Base-by-base conservation (phyloP, 2,888 invertebrate genomes). In the Lottia gigantea region DNA sequence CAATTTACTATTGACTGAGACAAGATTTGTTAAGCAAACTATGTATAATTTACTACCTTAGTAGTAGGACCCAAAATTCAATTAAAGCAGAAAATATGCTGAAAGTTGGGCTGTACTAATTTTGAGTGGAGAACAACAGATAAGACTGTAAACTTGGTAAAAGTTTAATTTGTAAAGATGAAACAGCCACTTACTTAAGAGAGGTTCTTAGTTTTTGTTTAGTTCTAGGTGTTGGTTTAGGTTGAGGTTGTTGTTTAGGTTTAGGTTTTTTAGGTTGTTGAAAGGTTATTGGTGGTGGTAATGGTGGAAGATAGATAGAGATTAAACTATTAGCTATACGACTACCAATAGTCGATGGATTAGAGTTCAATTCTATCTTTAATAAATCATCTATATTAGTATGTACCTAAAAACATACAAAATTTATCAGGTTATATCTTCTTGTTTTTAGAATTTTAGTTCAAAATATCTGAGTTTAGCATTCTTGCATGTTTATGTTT, bases 241-340 rank as follows among this genome's bases (percentile, higher is more conserved):
- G 68, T 15, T 65, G 65, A 1, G 66, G 65, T 16, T 23, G 45
- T 67, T 72, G 63, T 63, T 71, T 47, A 0, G 81, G 79, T 14
- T 84, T 82, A 15, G 83, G 83, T 1, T 84, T 83, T 6, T 85
- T 76, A 15, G 85, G 84, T 15, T 85, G 86, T 8, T 86, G 81
- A 68, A 86, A 86, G 62, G 83, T 80, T 0, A 82, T 80, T 11
- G 85, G 82, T 14, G 83, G 83, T 0, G 84, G 83, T 6, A 86
- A 76, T 12, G 85, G 84, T 12, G 86, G 86, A 7, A 87, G 81
- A 68, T 87, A 87, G 65, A 84, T 80, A 4, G 63, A 64, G 12
- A 85, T 80, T 45, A 87, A 74, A 0, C 85, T 84, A 0, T 67
- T 74, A 11, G 86, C 86, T 19, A 87, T 77, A 67, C 83, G 83